Evolutionary conservation across 2,888 invertebrate species (phyloP).

Genomic region (Drosophila nr. perissopoda): DNA sequence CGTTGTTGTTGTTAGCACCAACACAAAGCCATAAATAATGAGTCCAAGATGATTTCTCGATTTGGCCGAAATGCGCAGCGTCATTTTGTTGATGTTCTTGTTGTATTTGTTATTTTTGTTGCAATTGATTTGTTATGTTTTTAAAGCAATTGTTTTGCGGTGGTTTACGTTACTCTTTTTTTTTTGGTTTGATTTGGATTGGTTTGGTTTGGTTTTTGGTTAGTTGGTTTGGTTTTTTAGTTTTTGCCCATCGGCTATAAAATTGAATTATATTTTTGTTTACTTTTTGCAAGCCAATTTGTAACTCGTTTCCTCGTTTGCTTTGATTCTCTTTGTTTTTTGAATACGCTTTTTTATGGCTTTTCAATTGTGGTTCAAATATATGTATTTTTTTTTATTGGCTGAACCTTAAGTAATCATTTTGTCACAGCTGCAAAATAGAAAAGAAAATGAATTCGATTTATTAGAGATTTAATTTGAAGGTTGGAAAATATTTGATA

Average conservation of each 20-base stretch:
- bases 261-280: conserved; percentile 59
- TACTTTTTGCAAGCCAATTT: conserved; percentile 52
- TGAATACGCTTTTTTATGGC: conserved; percentile 21
- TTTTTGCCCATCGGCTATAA: conserved; percentile 34
- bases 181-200: conserved; percentile 27
- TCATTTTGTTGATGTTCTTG: conserved; percentile 75
- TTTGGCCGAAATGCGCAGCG: conserved; percentile 83
- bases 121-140: conserved; percentile 29
- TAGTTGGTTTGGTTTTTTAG: conserved; percentile 24
- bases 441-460: conserved; percentile 7
- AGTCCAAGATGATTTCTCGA: conserved; percentile 84
- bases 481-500: not conserved
- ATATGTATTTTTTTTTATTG: not conserved
- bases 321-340: conserved; percentile 12
- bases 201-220: conserved; percentile 27
- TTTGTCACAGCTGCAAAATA: conserved; percentile 53
- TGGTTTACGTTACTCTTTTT: conserved; percentile 68
- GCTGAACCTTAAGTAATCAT: conserved; percentile 54
- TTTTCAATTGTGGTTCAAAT: conserved; percentile 21
- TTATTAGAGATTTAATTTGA: not conserved
- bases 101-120: conserved; percentile 16
- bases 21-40: conserved; percentile 84
- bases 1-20: conserved; percentile 81
- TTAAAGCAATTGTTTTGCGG: conserved; percentile 69
- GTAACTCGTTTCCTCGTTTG: conserved; percentile 11